Evolutionary conservation across 2,113 vertebrate species (phyloP), one percentile per base, ranked within the genome.

Genomic region (Heliornis fulica): DNA sequence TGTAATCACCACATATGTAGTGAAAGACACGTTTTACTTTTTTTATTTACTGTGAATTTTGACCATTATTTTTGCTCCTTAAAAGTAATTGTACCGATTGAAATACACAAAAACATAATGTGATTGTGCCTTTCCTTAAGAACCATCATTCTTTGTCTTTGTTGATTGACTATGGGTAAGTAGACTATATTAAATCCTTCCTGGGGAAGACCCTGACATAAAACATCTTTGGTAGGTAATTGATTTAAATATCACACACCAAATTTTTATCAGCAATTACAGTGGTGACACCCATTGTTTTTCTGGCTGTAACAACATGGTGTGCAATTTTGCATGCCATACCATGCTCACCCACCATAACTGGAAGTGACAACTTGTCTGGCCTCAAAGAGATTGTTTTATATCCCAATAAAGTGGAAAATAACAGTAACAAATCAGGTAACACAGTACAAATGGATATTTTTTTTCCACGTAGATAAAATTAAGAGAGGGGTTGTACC

Each of bases 221-320:
- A 51, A 25, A 54, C 71, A 36, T 68, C 50, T 97, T 94, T 94
- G 83, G 25, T 61, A 56, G 38, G 34, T 95, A 97, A 97, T 93
- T 97, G 94, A 97, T 97, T 97, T 93, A 81, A 91, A 72, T 95
- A 92, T 94, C 87, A 94, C 92, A 93, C 34, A 75, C 23, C 0
- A 9, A 76, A 82, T 97, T 97, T 97, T 96, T 94, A 97, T 95
- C 79, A 91, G 89, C 95, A 95, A 87, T 97, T 97, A 95, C 64
- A 72, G 54, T 91, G 87, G 83, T 94, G 90, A 79, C 68, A 84
- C 43, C 57, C 63, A 91, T 96, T 97, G 97, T 97, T 90, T 95
- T 86, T 94, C 78, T 96, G 81, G 38, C 53, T 77, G 26, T 65
- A 92, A 53, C 50, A 94, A 90, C 57, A 90, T 60, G 71, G 64